Evolutionary conservation across 2,797 vertebrate species (phyloP).

Genomic region (Kryptopterus vitreolus): DNA sequence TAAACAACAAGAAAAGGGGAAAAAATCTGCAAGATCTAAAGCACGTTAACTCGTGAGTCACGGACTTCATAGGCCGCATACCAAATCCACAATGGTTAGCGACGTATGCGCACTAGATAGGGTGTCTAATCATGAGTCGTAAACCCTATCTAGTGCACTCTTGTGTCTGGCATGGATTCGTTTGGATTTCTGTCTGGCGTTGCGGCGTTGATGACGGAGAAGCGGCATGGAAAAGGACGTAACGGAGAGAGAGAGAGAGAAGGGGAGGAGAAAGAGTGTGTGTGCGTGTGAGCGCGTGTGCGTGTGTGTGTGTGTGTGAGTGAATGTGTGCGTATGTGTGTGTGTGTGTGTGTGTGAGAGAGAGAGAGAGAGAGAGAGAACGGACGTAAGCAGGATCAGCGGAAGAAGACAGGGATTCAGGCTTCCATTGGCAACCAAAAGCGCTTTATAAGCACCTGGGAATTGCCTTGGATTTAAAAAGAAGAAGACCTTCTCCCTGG

Average conservation of each 20-base stretch:
- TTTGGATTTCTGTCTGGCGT: slow-evolving; percentile 51
- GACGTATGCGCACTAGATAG: neutral
- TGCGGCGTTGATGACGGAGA: slow-evolving; percentile 56
- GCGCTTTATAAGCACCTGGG: slow-evolving; percentile 45
- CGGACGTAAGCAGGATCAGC: slow-evolving; percentile 64
- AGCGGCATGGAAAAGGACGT: slow-evolving; percentile 63
- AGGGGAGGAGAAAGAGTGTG: slow-evolving; percentile 62
- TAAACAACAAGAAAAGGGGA: slow-evolving; percentile 18
- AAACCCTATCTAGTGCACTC: slow-evolving; percentile 6
- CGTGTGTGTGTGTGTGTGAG: neutral
- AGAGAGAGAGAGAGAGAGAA: slow-evolving; percentile 59
- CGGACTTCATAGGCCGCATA: slow-evolving; percentile 40
- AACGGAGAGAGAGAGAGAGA: slow-evolving; percentile 74
- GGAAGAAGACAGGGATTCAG: slow-evolving; percentile 69
- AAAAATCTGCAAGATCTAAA: slow-evolving; percentile 40
- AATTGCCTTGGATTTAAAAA: slow-evolving; percentile 53
- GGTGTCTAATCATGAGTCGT: neutral
- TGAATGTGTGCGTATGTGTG: slow-evolving; percentile 24
- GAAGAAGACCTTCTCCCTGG: neutral
- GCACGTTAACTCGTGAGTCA: slow-evolving; percentile 50
- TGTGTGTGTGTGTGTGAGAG: slow-evolving; percentile 61
- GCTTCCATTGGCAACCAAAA: slow-evolving; percentile 58
- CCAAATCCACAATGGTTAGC: neutral
- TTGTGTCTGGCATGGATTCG: neutral
- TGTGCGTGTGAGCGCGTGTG: neutral